Base-by-base conservation (phyloP, 2,113 vertebrate genomes). In the Semicossyphus pulcher region DNA sequence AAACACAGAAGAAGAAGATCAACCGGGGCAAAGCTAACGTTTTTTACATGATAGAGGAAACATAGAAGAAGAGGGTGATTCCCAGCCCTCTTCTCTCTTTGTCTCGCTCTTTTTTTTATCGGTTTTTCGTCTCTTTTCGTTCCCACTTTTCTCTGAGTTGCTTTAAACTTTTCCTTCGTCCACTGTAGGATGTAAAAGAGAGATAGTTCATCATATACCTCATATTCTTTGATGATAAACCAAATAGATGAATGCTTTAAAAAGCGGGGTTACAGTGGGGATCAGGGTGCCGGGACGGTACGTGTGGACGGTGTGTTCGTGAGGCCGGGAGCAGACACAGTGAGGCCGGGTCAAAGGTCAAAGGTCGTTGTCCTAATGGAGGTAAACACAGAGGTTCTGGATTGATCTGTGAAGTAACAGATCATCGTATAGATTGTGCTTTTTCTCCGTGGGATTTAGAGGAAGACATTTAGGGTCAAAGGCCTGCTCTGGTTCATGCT, bases 201-300 rank as follows among this genome's bases (percentile, higher is more conserved):
- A 96, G 95, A 96, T 94, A 96, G 94, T 94, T 95, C 93, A 93
- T 96, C 95, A 95, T 95, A 96, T 96, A 96, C 96, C 96, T 97
- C 96, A 96, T 95, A 91, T 94, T 95, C 94, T 95, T 95, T 94
- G 94, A 96, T 93, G 94, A 95, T 91, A 95, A 95, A 96, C 95
- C 95, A 96, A 96, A 96, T 95, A 95, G 90, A 93, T 92, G 83
- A 93, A 92, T 89, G 91, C 90, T 92, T 93, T 93, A 89, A 93
- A 89, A 85, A 42, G 82, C 21, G 88, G 84, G 88, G 81, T 58
- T 87, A 44, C 23, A 14, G 78, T 52, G 82, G 70, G 77, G 59
- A 56, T 57, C 59, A 16, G 77, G 80, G 72, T 49, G 31, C 21
- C 3, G 16, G 57, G 39, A 20, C 12, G 51, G 63, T 74, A 18